Percentiles rank a stretch among this genome's conserved stretches.
Conservation (phyloP, 2,113 vertebrate species). For the Herpailurus yagouaroundi region DNA sequence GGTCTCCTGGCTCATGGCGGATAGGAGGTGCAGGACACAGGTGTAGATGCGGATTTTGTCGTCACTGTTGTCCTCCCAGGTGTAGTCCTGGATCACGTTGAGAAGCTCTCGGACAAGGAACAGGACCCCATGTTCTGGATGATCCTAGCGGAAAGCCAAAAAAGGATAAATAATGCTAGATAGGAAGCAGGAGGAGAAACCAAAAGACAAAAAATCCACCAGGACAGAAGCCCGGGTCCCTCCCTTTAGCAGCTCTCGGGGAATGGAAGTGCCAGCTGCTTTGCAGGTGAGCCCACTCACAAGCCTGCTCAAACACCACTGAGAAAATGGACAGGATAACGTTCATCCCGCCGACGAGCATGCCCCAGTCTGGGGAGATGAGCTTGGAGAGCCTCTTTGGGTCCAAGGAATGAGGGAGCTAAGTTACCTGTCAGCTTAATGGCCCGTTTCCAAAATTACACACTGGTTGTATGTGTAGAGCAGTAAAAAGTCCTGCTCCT, state of each 20-base stretch:
- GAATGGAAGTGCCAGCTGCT: background rate
- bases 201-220: background rate
- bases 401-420: background rate
- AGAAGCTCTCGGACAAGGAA: conserved; percentile 96
- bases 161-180: background rate
- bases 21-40: conserved; percentile 93
- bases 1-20: conserved; percentile 95
- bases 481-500: background rate
- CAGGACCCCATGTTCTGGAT: conserved; percentile 96
- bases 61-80: conserved; percentile 96
- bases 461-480: background rate
- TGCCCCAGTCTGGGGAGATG: background rate
- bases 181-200: background rate
- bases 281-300: background rate
- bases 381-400: conserved; percentile 17
- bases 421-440: conserved; percentile 67
- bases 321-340: background rate
- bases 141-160: conserved; percentile 88
- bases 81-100: conserved; percentile 98
- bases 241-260: background rate
- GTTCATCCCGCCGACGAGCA: background rate
- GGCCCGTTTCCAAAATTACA: conserved; percentile 65
- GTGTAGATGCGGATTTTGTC: conserved; percentile 95
- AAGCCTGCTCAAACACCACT: background rate
- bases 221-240: background rate